A percentile compares a stretch with the other conserved stretches of the same genome.
phyloP scores from a whole-genome alignment of 2,797 vertebrate genomes.

The Sparidentex hasta region DNA sequence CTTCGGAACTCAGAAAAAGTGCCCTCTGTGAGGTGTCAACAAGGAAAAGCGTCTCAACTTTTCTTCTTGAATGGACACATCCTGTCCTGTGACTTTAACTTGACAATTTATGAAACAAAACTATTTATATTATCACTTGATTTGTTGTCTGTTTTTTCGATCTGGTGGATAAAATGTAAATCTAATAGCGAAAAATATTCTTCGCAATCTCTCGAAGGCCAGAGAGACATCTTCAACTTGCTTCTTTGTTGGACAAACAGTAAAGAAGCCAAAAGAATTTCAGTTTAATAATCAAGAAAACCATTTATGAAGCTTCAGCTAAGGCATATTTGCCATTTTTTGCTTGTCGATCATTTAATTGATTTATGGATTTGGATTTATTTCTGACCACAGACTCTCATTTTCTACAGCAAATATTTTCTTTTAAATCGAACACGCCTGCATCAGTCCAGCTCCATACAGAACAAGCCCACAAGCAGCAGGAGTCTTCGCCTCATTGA shows the following conservation, averaged over 20 bases:
- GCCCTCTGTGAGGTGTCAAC: background rate
- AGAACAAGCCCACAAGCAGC: constrained; percentile 26
- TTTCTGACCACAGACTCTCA: constrained; percentile 1
- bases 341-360: background rate
- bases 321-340: background rate
- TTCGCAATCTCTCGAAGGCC: background rate
- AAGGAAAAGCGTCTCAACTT: constrained; percentile 2
- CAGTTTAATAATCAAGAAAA: background rate
- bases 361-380: background rate
- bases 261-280: background rate
- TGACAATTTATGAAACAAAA: background rate
- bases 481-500: constrained; percentile 8
- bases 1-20: background rate
- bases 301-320: rapidly evolving
- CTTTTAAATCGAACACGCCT: background rate
- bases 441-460: constrained; percentile 6
- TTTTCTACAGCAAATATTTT: constrained; percentile 19
- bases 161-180: background rate
- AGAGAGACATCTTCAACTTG: too few relatives aligned
- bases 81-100: background rate
- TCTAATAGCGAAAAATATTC: background rate
- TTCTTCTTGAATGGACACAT: background rate
- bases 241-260: background rate
- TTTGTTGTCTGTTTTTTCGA: background rate
- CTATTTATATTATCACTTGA: background rate